These are phyloP conservation scores for Artemia sinica DNA, from an alignment of 2,888 invertebrate genomes.

Conservation along the genomic window DNA sequence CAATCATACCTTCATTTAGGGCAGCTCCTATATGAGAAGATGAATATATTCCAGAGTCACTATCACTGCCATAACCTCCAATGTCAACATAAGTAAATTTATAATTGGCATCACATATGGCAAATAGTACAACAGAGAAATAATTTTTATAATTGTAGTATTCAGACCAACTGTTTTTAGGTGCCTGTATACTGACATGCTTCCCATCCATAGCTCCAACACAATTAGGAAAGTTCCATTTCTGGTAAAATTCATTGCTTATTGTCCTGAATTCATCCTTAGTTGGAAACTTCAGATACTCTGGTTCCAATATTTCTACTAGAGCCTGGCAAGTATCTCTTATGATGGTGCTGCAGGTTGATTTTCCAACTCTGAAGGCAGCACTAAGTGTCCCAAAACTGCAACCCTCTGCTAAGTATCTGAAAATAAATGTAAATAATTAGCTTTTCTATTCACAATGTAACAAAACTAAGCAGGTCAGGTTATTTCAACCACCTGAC, in stretches of 20 bases:
- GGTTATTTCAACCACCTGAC: background rate
- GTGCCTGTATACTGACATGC: background rate
- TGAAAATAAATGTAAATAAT: background rate
- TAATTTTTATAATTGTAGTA: too few relatives aligned
- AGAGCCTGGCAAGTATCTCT: background rate
- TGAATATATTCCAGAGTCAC: too few relatives aligned
- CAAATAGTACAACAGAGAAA: too few relatives aligned
- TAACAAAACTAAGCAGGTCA: background rate
- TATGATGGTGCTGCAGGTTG: background rate
- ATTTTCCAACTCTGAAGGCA: background rate
- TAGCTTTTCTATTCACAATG: background rate
- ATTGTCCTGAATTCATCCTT: background rate
- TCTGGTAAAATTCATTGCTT: background rate
- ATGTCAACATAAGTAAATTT: too few relatives aligned
- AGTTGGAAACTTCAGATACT: background rate
- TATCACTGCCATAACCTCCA: too few relatives aligned
- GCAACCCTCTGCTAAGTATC: slow-evolving; percentile 2
- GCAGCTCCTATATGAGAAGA: too few relatives aligned
- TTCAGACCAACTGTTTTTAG: too few relatives aligned
- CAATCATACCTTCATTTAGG: too few relatives aligned
- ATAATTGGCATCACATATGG: too few relatives aligned
- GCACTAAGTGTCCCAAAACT: slow-evolving; percentile 10
- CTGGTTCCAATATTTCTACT: background rate
- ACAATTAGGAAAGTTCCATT: background rate
- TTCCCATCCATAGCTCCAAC: background rate